Evolutionary conservation across 2,797 vertebrate genomes (phyloP).

Genomic region (Girardinus metallicus): DNA sequence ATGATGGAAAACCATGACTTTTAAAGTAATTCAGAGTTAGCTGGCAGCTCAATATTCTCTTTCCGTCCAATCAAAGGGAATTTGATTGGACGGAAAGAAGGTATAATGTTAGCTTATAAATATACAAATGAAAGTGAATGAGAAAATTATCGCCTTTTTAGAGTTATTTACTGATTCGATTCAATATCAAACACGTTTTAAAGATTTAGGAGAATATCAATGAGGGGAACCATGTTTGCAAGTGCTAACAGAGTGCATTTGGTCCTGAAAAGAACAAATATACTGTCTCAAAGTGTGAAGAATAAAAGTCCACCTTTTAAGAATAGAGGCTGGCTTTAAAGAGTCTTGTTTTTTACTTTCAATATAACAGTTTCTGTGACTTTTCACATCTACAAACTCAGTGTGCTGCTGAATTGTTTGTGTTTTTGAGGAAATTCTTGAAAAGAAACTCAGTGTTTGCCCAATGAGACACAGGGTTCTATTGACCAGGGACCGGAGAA

Average conservation of each 20-base stretch:
- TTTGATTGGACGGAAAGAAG: no score
- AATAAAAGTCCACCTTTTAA: constrained; percentile 43
- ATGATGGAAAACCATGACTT: constrained; percentile 63
- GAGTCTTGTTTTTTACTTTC: constrained; percentile 42
- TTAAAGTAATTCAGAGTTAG: constrained; percentile 66
- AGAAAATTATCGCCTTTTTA: constrained; percentile 35
- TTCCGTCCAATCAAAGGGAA: constrained; percentile 60
- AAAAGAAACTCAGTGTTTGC: constrained; percentile 59
- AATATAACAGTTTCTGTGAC: constrained; percentile 44
- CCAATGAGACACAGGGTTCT: constrained; percentile 59
- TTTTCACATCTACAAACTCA: constrained; percentile 48
- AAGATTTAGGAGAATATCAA: constrained; percentile 33
- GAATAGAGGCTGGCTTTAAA: constrained; percentile 20
- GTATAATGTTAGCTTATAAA: constrained; percentile 48
- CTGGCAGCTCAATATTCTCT: constrained; percentile 51
- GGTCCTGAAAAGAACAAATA: constrained; percentile 31
- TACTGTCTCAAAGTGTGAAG: constrained; percentile 10
- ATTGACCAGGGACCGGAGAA: constrained; percentile 61
- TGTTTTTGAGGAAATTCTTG: constrained; percentile 42
- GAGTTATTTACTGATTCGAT: constrained; percentile 40
- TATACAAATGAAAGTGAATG: constrained; percentile 43
- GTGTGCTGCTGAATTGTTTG: constrained; percentile 60
- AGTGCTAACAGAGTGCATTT: constrained; percentile 28
- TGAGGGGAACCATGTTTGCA: constrained; percentile 2
- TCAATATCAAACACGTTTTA: constrained; percentile 25